Evolutionary conservation across 2,113 vertebrate genomes (phyloP).

Genomic region (Oreochromis aureus): DNA sequence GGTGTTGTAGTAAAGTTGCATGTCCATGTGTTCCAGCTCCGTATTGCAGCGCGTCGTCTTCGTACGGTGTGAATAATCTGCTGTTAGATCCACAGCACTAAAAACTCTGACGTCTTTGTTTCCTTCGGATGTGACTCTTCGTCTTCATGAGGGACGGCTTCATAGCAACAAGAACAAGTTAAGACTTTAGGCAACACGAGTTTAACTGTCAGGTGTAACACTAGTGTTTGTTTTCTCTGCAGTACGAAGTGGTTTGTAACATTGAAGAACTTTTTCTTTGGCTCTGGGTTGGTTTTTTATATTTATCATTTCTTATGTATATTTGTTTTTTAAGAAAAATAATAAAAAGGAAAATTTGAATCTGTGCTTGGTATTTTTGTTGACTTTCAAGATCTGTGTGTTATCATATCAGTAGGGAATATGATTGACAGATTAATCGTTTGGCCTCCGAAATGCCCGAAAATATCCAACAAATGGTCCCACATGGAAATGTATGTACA

Average conservation of each 20-base stretch:
- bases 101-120: conserved; percentile 5
- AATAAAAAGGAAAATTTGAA: conserved; percentile 64
- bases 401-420: background rate
- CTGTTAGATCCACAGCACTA: conserved; percentile 53
- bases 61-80: conserved; percentile 49
- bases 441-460: background rate
- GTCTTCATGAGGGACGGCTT: background rate
- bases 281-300: conserved; percentile 66
- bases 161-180: too few relatives aligned
- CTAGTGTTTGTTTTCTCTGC: conserved; percentile 66
- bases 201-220: too few relatives aligned
- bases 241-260: conserved; percentile 68
- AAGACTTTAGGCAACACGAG: too few relatives aligned
- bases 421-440: background rate
- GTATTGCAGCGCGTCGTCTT: conserved; percentile 29
- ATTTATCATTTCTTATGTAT: conserved; percentile 77
- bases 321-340: conserved; percentile 72
- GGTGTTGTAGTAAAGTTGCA: conserved; percentile 14
- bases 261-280: conserved; percentile 53
- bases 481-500: background rate
- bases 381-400: background rate
- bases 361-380: background rate
- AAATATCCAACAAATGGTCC: background rate
- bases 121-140: background rate
- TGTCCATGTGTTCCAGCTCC: conserved; percentile 33